Evolutionary conservation across 2,797 vertebrate species (phyloP).

Genomic region (Momotus momota): DNA sequence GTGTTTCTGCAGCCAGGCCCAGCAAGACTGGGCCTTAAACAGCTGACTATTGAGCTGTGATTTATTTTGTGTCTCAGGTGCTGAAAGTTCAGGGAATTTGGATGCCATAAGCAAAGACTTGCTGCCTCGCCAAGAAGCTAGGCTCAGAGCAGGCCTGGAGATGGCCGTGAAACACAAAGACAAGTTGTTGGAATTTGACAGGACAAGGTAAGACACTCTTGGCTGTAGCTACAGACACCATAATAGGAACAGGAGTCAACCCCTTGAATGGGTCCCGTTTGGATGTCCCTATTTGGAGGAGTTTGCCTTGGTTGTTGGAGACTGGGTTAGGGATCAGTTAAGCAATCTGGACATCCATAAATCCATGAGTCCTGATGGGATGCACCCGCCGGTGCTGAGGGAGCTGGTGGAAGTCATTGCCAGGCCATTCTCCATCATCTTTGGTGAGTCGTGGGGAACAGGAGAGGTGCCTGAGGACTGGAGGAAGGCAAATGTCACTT

Average conservation of each 20-base stretch:
- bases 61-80: conserved; percentile 56
- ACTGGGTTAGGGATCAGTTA: no score
- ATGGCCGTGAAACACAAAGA: conserved; percentile 95
- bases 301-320: no score
- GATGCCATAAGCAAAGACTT: conserved; percentile 83
- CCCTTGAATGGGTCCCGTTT: neutral
- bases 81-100: conserved; percentile 70
- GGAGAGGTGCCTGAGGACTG: no score
- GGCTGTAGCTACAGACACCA: neutral
- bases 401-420: no score
- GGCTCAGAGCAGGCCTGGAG: conserved; percentile 88
- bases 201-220: conserved; percentile 84
- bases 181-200: conserved; percentile 94
- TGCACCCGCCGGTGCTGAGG: no score
- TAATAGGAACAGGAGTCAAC: neutral
- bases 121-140: conserved; percentile 86
- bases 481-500: no score
- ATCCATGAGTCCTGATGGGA: no score
- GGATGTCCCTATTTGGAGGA: neutral
- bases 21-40: neutral
- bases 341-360: no score
- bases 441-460: no score
- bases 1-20: neutral
- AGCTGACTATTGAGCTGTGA: neutral
- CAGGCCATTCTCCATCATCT: no score